Base-by-base conservation (phyloP, 2,113 vertebrate genomes). In the Suncus etruscus region DNA sequence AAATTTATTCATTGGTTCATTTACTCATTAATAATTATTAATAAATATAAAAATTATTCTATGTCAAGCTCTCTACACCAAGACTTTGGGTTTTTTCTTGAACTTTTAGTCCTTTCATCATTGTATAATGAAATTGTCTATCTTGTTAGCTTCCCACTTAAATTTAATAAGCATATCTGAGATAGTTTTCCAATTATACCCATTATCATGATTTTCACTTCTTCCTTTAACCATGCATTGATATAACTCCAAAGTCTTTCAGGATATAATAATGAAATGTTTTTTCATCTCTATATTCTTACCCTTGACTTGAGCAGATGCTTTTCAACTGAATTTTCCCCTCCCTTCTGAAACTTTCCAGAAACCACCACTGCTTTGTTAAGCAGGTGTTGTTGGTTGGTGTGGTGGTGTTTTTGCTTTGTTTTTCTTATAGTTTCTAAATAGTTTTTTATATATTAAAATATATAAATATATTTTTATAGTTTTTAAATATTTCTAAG, bases 161-260 rank as follows among this genome's bases (percentile, higher is more conserved):
- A 70, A 39, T 50, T 58, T 80, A 65, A 70, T 8, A 25, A 14
- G 7, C 39, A 1, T 39, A 8, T 47, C 29, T 29, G 1, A 6
- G 31, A 50, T 20, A 24, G 69, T 68, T 83, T 58, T 83, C 14
- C 31, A 61, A 79, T 92, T 83, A 83, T 83, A 83, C 24, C 32
- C 29, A 69, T 65, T 61, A 65, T 12, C 31, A 78, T 73, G 20
- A 90, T 48, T 48, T 25, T 70, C 89, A 45, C 85, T 86, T 6
- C 82, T 95, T 95, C 72, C 85, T 95, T 75, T 82, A 83, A 22
- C 3, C 69, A 76, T 92, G 32, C 0, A 20, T 90, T 50, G 66
- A 63, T 20, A 24, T n/a, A 45, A 29, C 27, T 74, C 68, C 48
- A 29, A 47, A 81, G 31, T 91, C 77, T 88, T 93, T 87, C 61